Conservation (phyloP, 1,140 invertebrate genomes). For the Nixonia krombeini region DNA sequence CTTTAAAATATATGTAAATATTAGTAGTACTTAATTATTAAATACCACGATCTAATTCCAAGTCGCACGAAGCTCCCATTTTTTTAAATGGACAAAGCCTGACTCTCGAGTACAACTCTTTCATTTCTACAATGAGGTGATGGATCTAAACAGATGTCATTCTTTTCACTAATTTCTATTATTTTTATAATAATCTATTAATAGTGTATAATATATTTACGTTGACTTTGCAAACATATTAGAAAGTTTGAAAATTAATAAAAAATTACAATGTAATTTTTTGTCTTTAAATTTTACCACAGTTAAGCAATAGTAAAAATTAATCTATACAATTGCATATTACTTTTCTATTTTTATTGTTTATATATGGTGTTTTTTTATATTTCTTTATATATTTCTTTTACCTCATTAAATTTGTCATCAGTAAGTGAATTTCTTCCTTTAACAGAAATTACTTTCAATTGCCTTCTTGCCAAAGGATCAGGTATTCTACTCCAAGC, state of each 20-base stretch:
- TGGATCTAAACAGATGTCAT: slow-evolving; percentile 74
- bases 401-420: slow-evolving; percentile 82
- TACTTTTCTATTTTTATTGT: neutral
- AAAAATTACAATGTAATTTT: no score
- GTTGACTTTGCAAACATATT: no score
- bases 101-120: slow-evolving; percentile 81
- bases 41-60: slow-evolving; percentile 78
- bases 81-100: slow-evolving; percentile 79
- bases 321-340: no score
- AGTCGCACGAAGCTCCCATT: slow-evolving; percentile 75
- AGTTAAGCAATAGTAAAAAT: no score
- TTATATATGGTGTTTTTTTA: neutral
- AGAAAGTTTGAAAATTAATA: no score
- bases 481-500: slow-evolving; percentile 79
- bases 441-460: slow-evolving; percentile 79
- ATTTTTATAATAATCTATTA: no score
- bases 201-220: no score
- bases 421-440: slow-evolving; percentile 82
- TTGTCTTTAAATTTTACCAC: no score
- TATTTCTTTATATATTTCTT: neutral
- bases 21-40: neutral
- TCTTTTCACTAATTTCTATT: no score
- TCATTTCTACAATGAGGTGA: slow-evolving; percentile 84
- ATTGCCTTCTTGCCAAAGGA: slow-evolving; percentile 77
- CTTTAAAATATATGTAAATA: neutral